phyloP scores from a whole-genome alignment of 2,113 vertebrate species.

The Limanda limanda region DNA sequence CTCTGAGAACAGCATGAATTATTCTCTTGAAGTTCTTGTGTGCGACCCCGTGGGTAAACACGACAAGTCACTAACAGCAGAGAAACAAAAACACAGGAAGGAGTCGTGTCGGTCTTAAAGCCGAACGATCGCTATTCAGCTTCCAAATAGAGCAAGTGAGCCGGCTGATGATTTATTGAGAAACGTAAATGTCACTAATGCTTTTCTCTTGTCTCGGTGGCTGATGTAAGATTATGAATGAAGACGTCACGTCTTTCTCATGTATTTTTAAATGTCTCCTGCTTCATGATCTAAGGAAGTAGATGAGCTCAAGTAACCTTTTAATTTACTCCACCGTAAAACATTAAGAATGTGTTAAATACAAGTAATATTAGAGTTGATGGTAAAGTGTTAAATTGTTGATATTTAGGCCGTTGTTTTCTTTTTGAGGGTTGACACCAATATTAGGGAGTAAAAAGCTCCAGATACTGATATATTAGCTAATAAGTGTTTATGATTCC shows the following conservation, averaged over 20 bases:
- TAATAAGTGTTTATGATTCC: too few relatives aligned
- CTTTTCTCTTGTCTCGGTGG: constrained; percentile 24
- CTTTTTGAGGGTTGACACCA: too few relatives aligned
- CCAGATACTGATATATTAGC: too few relatives aligned
- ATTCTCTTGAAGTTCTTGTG: constrained; percentile 27
- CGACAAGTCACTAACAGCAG: constrained; percentile 14
- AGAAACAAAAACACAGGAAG: constrained; percentile 22
- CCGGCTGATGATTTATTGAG: constrained; percentile 44
- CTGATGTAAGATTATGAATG: not conserved
- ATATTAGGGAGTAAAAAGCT: too few relatives aligned
- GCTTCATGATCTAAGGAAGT: too few relatives aligned
- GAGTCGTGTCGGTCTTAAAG: not conserved
- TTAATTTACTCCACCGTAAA: too few relatives aligned
- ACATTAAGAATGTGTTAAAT: too few relatives aligned
- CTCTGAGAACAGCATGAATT: constrained; percentile 33
- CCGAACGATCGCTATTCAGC: not conserved
- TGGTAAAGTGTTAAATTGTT: too few relatives aligned
- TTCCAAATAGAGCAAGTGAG: constrained; percentile 12
- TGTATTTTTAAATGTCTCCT: not conserved
- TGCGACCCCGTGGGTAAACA: constrained; percentile 20
- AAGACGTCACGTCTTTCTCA: not conserved
- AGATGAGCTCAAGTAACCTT: too few relatives aligned
- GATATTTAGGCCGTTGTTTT: too few relatives aligned
- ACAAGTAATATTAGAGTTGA: too few relatives aligned
- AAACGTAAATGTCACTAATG: constrained; percentile 30